These are phyloP conservation scores for Parapristionchus giblindavisi DNA, from an alignment of 2,888 invertebrate species.

Conservation along the genomic window DNA sequence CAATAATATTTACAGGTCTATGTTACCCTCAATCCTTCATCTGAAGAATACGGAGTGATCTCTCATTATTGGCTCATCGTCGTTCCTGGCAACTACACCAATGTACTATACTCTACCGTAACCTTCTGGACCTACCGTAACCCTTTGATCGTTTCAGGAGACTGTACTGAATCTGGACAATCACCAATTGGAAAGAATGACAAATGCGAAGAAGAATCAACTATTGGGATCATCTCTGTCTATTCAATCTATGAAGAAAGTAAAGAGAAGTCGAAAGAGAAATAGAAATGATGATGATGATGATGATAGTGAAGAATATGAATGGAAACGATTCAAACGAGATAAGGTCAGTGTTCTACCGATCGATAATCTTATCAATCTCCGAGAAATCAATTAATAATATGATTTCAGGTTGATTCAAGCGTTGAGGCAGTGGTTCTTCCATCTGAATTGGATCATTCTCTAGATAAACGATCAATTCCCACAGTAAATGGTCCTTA, in stretches of 20 bases:
- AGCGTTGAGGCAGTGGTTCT: constrained; percentile 22
- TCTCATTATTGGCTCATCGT: constrained; percentile 95
- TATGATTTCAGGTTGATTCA: not conserved
- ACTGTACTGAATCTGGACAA: constrained; percentile 55
- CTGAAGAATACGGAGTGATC: constrained; percentile 96
- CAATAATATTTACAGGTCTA: constrained; percentile 1
- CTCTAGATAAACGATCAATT: constrained; percentile 14
- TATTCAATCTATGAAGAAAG: constrained; percentile 28
- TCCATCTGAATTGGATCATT: not conserved
- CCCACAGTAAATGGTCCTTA: constrained; percentile 53
- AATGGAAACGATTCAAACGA: not conserved
- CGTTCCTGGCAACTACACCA: constrained; percentile 80
- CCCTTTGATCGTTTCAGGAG: constrained; percentile 43
- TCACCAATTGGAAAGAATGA: constrained; percentile 47
- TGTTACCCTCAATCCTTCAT: constrained; percentile 79
- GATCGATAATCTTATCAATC: constrained; percentile 15
- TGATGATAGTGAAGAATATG: not conserved
- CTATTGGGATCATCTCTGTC: constrained; percentile 2
- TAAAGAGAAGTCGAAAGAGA: constrained; percentile 21
- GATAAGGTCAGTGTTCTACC: not conserved
- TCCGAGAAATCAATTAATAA: too few relatives aligned
- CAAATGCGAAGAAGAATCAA: constrained; percentile 45
- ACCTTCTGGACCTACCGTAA: not conserved
- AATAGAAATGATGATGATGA: constrained; percentile 26
- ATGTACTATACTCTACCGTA: constrained; percentile 40